Evolutionary conservation across 2,113 vertebrate species (phyloP), one percentile per base, ranked within the genome.

Genomic region (Acanthisitta chloris): DNA sequence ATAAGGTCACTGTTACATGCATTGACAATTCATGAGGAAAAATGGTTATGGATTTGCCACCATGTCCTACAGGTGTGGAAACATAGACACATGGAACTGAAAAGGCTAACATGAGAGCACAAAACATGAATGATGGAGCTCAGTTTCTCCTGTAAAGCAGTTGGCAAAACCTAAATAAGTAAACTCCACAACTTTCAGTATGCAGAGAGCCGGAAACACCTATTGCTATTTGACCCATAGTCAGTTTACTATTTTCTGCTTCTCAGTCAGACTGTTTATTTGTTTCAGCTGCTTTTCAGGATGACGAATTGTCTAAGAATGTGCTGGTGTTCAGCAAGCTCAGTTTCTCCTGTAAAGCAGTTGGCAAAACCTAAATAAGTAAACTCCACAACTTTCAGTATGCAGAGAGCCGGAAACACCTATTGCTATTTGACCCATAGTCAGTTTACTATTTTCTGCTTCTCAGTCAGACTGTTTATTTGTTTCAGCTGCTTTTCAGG

Each of bases 281-380:
- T 95, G 91, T 94, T 96, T 96, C 92, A 74, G 20, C 90, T 96
- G 93, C 88, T 96, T 83, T 92, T 96, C 72, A 92, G 95, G 83
- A 97, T 98, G 97, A 97, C 54, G 1, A 80, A 81, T 97, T 95
- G 96, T 97, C 97, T 98, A 97, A 96, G 97, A 97, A 97, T 98
- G 91, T 81, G 71, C 55, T 86, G 49, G 74, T 93, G 88, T 82
- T 91, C 72, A 95, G 81, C 90, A n/a, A 79, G 54, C 52, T 91
- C 40, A 20, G 5, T 33, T 80, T 40, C 62, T 82, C 17, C 54
- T 88, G 42, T 45, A 58, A 19, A 85, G 52, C 34, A 57, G 40
- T 0, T 81, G 48, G n/a, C 34, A 81, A 77, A 59, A 29, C 34
- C 7, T 23, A 61, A 31, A 14, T 46, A 85, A 90, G 48, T 4